These are phyloP conservation scores for Lasioglossum calceatum DNA, from an alignment of 2,888 invertebrate genomes.

Conservation along the genomic window DNA sequence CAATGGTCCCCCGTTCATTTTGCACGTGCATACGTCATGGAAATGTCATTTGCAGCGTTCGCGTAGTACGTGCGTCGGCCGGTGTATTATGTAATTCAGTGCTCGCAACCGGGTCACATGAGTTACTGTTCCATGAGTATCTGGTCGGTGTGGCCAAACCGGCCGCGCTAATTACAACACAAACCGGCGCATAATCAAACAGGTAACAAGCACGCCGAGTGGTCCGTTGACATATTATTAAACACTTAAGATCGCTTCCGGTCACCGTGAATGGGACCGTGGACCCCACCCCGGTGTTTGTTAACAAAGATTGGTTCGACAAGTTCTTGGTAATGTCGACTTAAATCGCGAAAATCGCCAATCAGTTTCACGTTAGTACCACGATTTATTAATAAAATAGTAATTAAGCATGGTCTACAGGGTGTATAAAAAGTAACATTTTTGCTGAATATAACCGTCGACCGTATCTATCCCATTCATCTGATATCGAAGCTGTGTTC, in stretches of 20 bases:
- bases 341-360: not conserved
- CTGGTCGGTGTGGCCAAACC: slow-evolving; percentile 65
- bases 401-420: not conserved
- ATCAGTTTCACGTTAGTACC: not conserved
- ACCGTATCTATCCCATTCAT: not conserved
- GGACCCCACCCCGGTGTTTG: not conserved
- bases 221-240: slow-evolving; percentile 59
- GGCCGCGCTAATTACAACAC: slow-evolving; percentile 69
- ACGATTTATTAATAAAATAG: not conserved
- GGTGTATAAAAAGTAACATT: not conserved
- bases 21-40: slow-evolving; percentile 62
- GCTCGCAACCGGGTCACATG: slow-evolving; percentile 70
- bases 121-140: slow-evolving; percentile 69
- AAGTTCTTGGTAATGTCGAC: not conserved
- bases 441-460: not conserved
- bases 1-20: slow-evolving; percentile 46
- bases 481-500: not conserved
- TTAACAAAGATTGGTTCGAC: not conserved
- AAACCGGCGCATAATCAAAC: slow-evolving; percentile 71
- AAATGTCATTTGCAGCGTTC: slow-evolving; percentile 68
- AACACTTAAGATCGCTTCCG: slow-evolving; percentile 61
- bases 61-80: slow-evolving; percentile 45
- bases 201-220: slow-evolving; percentile 49
- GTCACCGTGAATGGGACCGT: not conserved
- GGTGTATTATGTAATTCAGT: slow-evolving; percentile 71